Conservation (phyloP, 1,140 invertebrate species). For the Zaprionus taronus region DNA sequence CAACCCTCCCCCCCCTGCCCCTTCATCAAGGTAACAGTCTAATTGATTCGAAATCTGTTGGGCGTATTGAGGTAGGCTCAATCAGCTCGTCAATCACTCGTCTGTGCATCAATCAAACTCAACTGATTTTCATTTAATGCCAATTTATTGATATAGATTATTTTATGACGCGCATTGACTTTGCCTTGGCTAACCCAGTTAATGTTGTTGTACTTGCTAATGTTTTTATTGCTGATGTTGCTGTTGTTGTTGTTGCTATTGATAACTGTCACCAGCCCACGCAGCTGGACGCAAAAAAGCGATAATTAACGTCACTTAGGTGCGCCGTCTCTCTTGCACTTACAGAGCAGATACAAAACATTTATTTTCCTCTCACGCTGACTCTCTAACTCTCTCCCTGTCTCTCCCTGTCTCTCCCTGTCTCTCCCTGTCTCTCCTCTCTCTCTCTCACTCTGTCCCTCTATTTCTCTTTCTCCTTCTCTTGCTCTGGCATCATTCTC, state of each 20-base stretch:
- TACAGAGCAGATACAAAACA: not conserved
- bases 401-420: not conserved
- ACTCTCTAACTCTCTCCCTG: not conserved
- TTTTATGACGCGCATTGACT: conserved; percentile 47
- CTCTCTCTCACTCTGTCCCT: not conserved
- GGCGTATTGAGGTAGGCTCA: conserved; percentile 3
- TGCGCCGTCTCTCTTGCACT: not conserved
- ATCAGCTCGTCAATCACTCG: conserved; percentile 45
- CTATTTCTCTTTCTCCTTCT: not conserved
- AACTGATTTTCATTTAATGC: conserved; percentile 58
- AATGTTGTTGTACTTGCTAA: conserved; percentile 6
- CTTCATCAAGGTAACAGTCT: not conserved
- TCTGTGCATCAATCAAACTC: conserved; percentile 68
- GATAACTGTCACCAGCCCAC: conserved; percentile 19
- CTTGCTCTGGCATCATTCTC: not conserved
- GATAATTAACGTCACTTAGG: conserved; percentile 49
- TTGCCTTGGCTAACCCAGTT: conserved; percentile 7
- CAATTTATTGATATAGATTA: conserved; percentile 50
- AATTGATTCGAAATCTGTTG: conserved; percentile 4
- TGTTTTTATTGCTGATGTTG: not conserved
- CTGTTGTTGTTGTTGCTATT: conserved; percentile 17
- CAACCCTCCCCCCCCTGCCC: too few relatives aligned
- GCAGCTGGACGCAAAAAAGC: conserved; percentile 34
- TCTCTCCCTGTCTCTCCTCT: not conserved
- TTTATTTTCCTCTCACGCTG: not conserved